phyloP scores from a whole-genome alignment of 1,140 invertebrate species.

The Drosophila mayri region DNA sequence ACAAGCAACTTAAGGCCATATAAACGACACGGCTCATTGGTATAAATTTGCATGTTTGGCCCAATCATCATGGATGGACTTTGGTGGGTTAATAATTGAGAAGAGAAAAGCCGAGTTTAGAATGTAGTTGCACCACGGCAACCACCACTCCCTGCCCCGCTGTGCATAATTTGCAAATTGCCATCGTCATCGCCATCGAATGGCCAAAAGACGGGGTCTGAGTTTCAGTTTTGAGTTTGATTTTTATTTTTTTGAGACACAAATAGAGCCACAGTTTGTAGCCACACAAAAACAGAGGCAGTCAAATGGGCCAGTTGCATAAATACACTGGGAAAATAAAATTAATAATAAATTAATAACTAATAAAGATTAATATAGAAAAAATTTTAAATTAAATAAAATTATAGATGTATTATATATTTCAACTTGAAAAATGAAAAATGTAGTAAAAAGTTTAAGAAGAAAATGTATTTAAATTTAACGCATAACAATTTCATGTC shows the following conservation, averaged over 20 bases:
- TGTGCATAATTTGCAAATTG: slow-evolving; percentile 77
- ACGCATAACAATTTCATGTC: neutral
- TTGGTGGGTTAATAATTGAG: slow-evolving; percentile 42
- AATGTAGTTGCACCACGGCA: slow-evolving; percentile 71
- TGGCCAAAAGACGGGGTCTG: slow-evolving; percentile 34
- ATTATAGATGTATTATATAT: too few species aligned
- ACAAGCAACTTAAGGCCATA: slow-evolving; percentile 7
- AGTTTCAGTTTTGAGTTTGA: slow-evolving; percentile 17
- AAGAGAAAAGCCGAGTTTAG: slow-evolving; percentile 71
- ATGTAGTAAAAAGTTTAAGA: too few species aligned
- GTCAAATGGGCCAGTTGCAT: slow-evolving; percentile 38
- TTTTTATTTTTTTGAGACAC: slow-evolving; percentile 7
- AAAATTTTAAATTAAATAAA: too few species aligned
- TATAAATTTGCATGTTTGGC: slow-evolving; percentile 12
- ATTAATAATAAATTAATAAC: too few species aligned
- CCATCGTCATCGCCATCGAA: slow-evolving; percentile 49
- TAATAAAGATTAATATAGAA: too few species aligned
- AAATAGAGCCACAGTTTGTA: slow-evolving; percentile 34
- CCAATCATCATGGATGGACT: slow-evolving; percentile 11
- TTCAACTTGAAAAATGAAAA: too few species aligned
- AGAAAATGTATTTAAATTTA: too few species aligned
- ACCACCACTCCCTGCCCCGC: slow-evolving; percentile 38
- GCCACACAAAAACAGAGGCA: slow-evolving; percentile 29
- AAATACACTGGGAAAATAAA: slow-evolving; percentile 27
- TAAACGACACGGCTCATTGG: slow-evolving; percentile 21